Evolutionary conservation across 2,113 vertebrate genomes (phyloP), one percentile per base, ranked within the genome.

Genomic region (Leiothrix lutea): DNA sequence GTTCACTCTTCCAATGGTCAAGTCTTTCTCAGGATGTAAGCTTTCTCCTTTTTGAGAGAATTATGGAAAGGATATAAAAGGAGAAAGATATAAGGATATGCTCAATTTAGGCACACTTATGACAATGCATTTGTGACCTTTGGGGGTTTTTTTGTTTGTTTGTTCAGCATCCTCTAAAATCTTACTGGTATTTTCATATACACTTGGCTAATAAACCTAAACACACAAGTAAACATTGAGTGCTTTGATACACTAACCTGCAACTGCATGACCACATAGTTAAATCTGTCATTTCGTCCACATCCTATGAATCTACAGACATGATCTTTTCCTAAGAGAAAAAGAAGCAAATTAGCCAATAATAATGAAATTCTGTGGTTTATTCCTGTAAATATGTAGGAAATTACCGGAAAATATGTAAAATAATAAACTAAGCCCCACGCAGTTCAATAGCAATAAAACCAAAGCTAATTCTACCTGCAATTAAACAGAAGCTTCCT

Each of bases 231-330:
- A 67, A 65, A 87, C 48, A 70, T 31, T 35, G 77, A 95, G 83
- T 35, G 5, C 64, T 95, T 93, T 77, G 81, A 71, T 40, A 73
- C 57, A 95, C 98, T 73, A 94, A 99, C 99, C 98, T 99, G 99
- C 73, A 99, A 98, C 77, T 99, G 99, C 99, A 99, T 99, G 94
- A 99, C 99, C 92, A 99, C 99, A 57, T 99, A 99, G 97, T 99
- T 99, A 98, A 99, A 99, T 89, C 99, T 98, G 95, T 99, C 99
- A 61, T 99, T 99, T 80, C 99, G 98, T 92, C 99, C 99, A 97
- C 99, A 99, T 88, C 99, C 99, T 95, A 99, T 99, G 95, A 99
- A 99, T 95, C 98, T 99, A 95, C 99, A 99, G 81, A 99, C 98
- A 58, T 99, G 99, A 97, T 99, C 99, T 98, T 99, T 99, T 89